Percentiles rank a stretch among this genome's conserved stretches.
Evolutionary conservation across 2,888 invertebrate species (phyloP).

Genomic region (Nineta flava): DNA sequence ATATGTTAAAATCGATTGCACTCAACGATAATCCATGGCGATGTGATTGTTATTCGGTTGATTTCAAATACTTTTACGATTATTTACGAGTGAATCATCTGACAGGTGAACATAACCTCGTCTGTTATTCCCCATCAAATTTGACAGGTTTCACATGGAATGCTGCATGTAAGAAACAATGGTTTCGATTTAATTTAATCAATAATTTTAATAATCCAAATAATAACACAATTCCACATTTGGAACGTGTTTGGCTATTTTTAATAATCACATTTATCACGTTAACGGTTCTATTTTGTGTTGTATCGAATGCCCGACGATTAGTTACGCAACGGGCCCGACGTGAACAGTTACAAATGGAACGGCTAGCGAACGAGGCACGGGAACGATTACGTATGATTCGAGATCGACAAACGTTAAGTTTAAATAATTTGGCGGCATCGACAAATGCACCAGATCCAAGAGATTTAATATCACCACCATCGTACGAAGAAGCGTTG

Average conservation of each 20-base stretch:
- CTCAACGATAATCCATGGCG: constrained; percentile 62
- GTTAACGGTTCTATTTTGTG: constrained; percentile 35
- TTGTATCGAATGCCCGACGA: constrained; percentile 36
- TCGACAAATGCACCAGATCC: constrained; percentile 48
- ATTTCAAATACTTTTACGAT: constrained; percentile 43
- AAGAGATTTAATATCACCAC: constrained; percentile 50
- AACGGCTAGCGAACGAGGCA: constrained; percentile 39
- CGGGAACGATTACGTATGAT: constrained; percentile 33
- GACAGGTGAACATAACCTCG: constrained; percentile 31
- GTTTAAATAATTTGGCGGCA: constrained; percentile 21
- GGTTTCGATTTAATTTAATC: constrained; percentile 32
- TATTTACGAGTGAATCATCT: constrained; percentile 40
- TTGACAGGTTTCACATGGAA: constrained; percentile 51
- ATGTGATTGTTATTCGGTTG: constrained; percentile 47
- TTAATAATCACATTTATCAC: constrained; percentile 37
- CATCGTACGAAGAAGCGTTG: constrained; percentile 62
- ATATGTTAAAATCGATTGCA: constrained; percentile 40
- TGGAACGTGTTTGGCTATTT: constrained; percentile 37
- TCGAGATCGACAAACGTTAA: constrained; percentile 25
- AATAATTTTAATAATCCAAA: no score
- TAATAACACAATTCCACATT: constrained; percentile 19
- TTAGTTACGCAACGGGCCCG: constrained; percentile 32
- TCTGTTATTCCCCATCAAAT: constrained; percentile 48
- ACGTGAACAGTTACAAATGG: constrained; percentile 28
- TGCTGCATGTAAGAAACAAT: constrained; percentile 43